phyloP scores from a whole-genome alignment of 2,113 vertebrate genomes.

The Apodemus speciosus region DNA sequence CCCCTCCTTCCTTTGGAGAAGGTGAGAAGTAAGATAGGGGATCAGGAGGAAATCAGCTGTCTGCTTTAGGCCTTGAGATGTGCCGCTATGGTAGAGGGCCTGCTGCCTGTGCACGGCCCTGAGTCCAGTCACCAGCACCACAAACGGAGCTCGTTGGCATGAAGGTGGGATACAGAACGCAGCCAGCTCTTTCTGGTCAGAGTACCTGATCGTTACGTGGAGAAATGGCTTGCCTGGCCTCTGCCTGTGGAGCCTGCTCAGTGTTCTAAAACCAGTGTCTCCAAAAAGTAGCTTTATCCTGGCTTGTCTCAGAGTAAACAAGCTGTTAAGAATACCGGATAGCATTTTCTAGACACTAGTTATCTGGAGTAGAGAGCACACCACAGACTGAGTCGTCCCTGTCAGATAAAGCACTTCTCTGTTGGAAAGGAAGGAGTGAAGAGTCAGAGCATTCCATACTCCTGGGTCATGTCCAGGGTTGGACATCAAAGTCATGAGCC shows the following conservation, averaged over 20 bases:
- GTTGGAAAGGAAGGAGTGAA: neutral
- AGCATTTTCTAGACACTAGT: neutral
- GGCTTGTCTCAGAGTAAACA: neutral
- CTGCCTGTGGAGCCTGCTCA: neutral
- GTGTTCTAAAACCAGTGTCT: neutral
- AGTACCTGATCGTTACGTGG: neutral
- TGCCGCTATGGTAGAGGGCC: neutral
- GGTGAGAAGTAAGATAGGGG: neutral
- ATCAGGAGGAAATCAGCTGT: neutral
- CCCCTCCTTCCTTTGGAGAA: constrained; percentile 7
- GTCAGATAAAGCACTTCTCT: neutral
- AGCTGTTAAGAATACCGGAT: neutral
- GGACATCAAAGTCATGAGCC: neutral
- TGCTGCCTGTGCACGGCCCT: neutral
- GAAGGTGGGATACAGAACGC: neutral
- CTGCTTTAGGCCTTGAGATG: neutral
- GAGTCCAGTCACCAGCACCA: neutral
- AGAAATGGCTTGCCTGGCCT: neutral
- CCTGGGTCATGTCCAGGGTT: neutral
- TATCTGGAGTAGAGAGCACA: neutral
- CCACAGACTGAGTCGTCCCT: neutral
- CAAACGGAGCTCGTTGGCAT: too few relatives aligned
- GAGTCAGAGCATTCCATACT: neutral
- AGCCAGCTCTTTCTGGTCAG: neutral
- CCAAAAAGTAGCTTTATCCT: neutral